phyloP scores from a whole-genome alignment of 2,797 vertebrate species.

The Pangasius larnaudii region DNA sequence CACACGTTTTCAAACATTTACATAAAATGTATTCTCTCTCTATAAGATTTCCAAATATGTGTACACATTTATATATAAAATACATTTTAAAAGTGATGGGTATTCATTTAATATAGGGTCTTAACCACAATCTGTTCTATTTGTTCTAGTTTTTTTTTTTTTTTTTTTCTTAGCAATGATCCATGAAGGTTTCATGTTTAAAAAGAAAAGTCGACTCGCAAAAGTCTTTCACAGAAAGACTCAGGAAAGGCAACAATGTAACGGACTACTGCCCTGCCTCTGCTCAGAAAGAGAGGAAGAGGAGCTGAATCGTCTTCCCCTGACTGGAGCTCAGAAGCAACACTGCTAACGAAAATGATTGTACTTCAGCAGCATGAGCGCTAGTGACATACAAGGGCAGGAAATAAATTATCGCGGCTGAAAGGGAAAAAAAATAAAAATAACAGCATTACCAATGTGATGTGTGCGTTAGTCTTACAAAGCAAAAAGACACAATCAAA shows the following conservation, averaged over 20 bases:
- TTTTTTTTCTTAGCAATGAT: constrained; percentile 66
- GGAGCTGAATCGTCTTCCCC: constrained; percentile 55
- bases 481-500: constrained; percentile 53
- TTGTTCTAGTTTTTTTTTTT: constrained; percentile 47
- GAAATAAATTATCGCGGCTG: constrained; percentile 71
- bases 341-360: constrained; percentile 57
- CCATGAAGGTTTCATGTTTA: constrained; percentile 64
- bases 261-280: constrained; percentile 69
- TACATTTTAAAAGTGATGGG: constrained; percentile 76
- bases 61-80: constrained; percentile 80
- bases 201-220: constrained; percentile 63
- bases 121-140: constrained; percentile 55
- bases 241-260: constrained; percentile 70
- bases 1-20: constrained; percentile 71
- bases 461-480: constrained; percentile 61
- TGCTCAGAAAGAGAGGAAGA: constrained; percentile 58
- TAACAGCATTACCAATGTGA: constrained; percentile 61
- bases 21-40: constrained; percentile 73
- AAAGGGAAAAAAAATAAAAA: constrained; percentile 24
- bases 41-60: constrained; percentile 76
- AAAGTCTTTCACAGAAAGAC: constrained; percentile 84
- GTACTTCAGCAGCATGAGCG: constrained; percentile 57
- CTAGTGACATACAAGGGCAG: constrained; percentile 48
- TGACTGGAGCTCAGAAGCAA: constrained; percentile 57
- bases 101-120: constrained; percentile 68